Conservation (phyloP, 2,888 invertebrate genomes). For the Perithous albicinctus region DNA sequence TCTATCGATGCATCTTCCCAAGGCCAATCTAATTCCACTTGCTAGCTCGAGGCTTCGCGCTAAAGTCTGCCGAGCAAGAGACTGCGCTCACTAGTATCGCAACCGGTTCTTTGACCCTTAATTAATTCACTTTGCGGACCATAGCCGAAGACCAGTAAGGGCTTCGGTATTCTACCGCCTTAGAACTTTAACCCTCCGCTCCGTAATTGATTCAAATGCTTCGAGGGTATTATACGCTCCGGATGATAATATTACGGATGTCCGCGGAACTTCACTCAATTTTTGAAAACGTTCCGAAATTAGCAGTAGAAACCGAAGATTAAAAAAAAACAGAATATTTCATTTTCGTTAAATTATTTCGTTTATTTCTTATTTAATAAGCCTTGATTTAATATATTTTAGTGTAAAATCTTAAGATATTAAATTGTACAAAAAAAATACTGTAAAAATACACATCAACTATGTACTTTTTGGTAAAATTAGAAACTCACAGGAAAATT, state of each 20-base stretch:
- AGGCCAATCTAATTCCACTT: conserved; percentile 45
- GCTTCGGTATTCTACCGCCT: conserved; percentile 68
- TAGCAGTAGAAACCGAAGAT: conserved; percentile 16
- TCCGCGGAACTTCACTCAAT: conserved; percentile 14
- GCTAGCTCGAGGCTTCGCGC: conserved; percentile 49
- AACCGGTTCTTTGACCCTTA: conserved; percentile 74
- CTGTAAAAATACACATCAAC: too few relatives aligned
- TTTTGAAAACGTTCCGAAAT: not conserved
- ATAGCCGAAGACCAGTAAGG: conserved; percentile 75
- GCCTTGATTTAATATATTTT: not conserved
- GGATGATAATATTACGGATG: conserved; percentile 58
- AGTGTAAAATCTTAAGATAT: not conserved
- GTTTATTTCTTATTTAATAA: not conserved
- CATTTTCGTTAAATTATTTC: not conserved
- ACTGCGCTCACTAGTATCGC: conserved; percentile 56
- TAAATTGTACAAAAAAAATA: too few relatives aligned
- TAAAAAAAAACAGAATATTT: not conserved
- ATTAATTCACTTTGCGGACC: conserved; percentile 81
- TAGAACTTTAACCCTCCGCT: conserved; percentile 67
- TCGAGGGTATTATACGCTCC: conserved; percentile 72
- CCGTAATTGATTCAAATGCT: conserved; percentile 82
- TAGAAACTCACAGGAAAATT: too few relatives aligned
- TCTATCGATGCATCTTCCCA: conserved; percentile 43
- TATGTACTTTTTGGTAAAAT: too few relatives aligned
- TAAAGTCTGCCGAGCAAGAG: conserved; percentile 52